Evolutionary conservation across 2,113 vertebrate species (phyloP), one percentile per base, ranked within the genome.

Genomic region (Grammomys surdaster): DNA sequence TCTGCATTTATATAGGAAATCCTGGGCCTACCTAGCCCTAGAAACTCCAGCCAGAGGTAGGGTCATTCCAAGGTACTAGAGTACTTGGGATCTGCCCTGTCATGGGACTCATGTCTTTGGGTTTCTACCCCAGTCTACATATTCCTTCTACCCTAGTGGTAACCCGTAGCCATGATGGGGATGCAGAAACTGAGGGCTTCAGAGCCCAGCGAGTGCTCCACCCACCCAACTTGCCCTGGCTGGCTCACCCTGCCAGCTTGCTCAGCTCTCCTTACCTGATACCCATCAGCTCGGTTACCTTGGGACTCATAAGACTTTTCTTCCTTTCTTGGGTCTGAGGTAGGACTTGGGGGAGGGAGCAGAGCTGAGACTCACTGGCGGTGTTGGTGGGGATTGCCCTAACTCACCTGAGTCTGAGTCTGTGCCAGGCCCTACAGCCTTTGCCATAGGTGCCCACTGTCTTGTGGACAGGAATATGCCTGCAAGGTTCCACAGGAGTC

Each of bases 201-300:
- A 65, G 90, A 80, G 48, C 63, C 36, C 51, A 78, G 86, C 1
- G 33, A 40, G 88, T 36, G 75, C 63, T 76, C 48, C 19, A 5
- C 56, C 31, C 36, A 43, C 31, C 76, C 48, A 58, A 0, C 31
- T 54, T 69, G 46, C 43, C 40, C 72, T 7, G 48, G 60, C 54
- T 60, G 60, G 54, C 48, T 58, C 17, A 28, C 60, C 88, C 33
- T 1, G 48, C 82, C 48, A 33, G 13, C 75, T 80, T 1, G 0
- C 54, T 58, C 76, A 22, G 84, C 93, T 96, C 90, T 81, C 95
- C 70, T 97, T 96, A 96, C 96, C 97, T 91, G 96, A 96, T 95
- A 97, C 77, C 56, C 48, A 40, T 89, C 14, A 0, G 95, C 93
- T 97, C 86, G 7, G 67, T 95, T 95, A 95, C 96, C 96, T 92